Evolutionary conservation across 1,140 invertebrate genomes (phyloP), one percentile per base, ranked within the genome.

Genomic region (Heliconius hewitsoni): DNA sequence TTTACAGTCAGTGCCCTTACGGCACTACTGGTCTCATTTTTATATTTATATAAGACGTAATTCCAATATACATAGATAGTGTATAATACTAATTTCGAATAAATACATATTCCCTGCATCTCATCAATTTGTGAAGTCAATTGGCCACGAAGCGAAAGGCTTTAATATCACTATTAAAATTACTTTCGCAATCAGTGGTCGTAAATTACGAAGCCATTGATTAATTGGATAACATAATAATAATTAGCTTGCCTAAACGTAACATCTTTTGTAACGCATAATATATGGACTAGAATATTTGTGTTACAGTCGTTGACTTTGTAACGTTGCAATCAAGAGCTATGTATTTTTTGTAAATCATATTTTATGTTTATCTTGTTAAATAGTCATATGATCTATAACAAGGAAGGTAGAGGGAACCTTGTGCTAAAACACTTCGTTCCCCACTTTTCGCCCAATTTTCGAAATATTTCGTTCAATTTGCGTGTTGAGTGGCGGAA

Each of bases 181-280:
- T 23, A 46, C 46, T 80, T 80, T 80, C 74, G 71, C 76, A 79
- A 79, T 79, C 60, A 71, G 57, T 71, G 39, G 46, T 79, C 66
- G 74, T 79, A 75, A 71, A 79, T 79, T 73, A 79, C 73, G 71
- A 30, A 76, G 52, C 37, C 46, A 80, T 76, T 71, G 13, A 46
- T 16, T 66, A 80, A 80, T 80, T 80, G 73, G 71, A 80, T 80
- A 80, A 80, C 79, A 75, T 42, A 80, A 76, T 42, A 80, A 76
- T 76, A 73, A 73, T 76, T 71, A 71, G 66, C 73, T 50, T 46
- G 72, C 42, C 42, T 46, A 39, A 80, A 76, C 79, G 79, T 80
- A 80, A 80, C 57, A 19, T 80, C 79, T 80, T 80, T 75, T 74
- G 71, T 80, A 80, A 80, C 79, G n/a, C 71, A 73, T 1, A 57